Conservation (phyloP, 2,113 vertebrate genomes). For the Hypocryptadius cinnamomeus region DNA sequence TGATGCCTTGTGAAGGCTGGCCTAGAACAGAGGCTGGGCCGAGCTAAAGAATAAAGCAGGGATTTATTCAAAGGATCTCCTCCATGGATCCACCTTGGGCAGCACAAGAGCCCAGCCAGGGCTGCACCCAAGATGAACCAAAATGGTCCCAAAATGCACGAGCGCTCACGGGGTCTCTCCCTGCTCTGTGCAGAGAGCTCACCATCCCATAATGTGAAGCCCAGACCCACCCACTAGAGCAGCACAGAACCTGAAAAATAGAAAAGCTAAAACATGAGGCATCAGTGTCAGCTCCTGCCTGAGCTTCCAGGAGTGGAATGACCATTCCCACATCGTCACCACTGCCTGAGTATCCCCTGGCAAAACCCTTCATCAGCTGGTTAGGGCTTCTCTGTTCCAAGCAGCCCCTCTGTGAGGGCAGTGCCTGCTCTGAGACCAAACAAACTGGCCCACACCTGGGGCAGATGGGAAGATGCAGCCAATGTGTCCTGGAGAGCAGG, state of each 20-base stretch:
- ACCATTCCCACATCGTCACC: background rate
- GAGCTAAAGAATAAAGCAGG: no score
- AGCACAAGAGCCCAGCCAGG: no score
- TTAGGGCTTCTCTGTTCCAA: background rate
- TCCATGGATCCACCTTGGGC: no score
- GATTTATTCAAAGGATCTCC: no score
- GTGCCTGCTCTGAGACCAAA: accelerated
- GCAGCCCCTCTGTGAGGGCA: background rate
- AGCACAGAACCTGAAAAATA: background rate
- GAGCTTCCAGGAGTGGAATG: background rate
- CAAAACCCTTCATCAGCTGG: accelerated
- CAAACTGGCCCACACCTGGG: accelerated
- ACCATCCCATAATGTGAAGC: accelerated
- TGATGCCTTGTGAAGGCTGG: no score
- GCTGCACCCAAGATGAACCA: no score
- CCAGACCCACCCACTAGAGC: background rate
- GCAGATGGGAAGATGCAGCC: background rate
- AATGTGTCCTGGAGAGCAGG: background rate
- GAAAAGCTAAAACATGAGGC: background rate
- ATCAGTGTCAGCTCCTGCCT: background rate
- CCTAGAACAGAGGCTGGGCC: no score
- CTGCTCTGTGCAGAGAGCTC: background rate
- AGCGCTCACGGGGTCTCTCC: background rate
- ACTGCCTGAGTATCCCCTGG: background rate
- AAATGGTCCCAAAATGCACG: background rate